Evolutionary conservation across 1,140 invertebrate genomes (phyloP).

Genomic region (Drosophila pruinosa): DNA sequence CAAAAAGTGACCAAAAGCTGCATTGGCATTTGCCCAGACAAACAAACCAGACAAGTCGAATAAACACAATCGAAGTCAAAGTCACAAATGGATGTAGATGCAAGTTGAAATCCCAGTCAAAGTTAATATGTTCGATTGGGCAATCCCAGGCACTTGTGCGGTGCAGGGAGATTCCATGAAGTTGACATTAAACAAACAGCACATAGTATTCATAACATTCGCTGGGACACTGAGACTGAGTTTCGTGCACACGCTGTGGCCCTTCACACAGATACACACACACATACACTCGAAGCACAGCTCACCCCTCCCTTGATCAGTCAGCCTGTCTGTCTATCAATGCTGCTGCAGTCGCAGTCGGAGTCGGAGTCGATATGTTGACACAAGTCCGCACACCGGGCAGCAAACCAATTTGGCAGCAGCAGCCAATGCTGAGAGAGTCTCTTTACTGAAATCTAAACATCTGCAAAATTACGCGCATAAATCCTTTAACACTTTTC

Average conservation of each 20-base stretch:
- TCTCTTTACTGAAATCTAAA: conserved; percentile 65
- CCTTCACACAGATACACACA: conserved; percentile 46
- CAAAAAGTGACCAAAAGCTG: conserved; percentile 31
- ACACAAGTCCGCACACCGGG: conserved; percentile 66
- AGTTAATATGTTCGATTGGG: conserved; percentile 10
- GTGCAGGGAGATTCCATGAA: conserved; percentile 13
- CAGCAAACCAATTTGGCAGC: conserved; percentile 60
- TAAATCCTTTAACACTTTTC: conserved; percentile 80
- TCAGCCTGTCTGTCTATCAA: conserved; percentile 74
- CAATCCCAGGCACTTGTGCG: conserved; percentile 16
- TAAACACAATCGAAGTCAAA: conserved; percentile 29
- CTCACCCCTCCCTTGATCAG: conserved; percentile 36
- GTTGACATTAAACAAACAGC: conserved; percentile 74
- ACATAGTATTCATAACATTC: conserved; percentile 48
- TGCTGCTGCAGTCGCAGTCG: conserved; percentile 19
- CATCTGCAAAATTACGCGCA: conserved; percentile 81
- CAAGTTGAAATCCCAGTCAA: neutral
- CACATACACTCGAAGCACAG: neutral
- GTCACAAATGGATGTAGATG: neutral
- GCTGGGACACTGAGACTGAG: conserved; percentile 30
- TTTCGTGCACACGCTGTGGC: conserved; percentile 67
- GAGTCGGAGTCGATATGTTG: conserved; percentile 41
- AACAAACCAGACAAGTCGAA: conserved; percentile 59
- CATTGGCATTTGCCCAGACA: conserved; percentile 46
- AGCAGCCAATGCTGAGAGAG: conserved; percentile 30